Percentiles rank a stretch among this genome's conserved stretches.
Conservation (phyloP, 1,140 invertebrate genomes). For the Platorchestia sp. region DNA sequence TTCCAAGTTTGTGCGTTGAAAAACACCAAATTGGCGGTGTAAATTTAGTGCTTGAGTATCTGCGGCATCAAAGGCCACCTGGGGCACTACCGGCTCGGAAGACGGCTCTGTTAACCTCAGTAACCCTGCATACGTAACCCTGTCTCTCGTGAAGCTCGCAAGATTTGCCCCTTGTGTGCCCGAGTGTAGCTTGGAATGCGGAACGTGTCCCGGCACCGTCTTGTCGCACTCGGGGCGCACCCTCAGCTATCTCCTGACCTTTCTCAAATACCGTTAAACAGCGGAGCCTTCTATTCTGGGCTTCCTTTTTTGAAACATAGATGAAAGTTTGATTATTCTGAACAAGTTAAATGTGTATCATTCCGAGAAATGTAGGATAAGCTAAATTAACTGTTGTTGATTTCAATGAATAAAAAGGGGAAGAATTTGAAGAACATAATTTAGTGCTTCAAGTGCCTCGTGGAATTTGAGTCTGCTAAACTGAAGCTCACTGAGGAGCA, state of each 20-base stretch:
- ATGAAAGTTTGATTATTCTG: not conserved
- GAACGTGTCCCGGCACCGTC: not conserved
- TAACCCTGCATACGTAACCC: not conserved
- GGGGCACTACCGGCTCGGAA: not conserved
- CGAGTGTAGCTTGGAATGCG: not conserved
- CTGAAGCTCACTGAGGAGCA: not conserved
- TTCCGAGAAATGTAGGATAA: no score
- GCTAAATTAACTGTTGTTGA: no score
- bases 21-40: not conserved
- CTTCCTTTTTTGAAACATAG: not conserved
- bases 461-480: not conserved
- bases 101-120: not conserved
- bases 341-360: no score
- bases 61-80: not conserved
- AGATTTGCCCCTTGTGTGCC: not conserved
- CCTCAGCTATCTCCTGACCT: not conserved
- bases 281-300: not conserved
- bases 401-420: no score
- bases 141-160: not conserved
- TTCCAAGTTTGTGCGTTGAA: not conserved
- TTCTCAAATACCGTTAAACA: not conserved
- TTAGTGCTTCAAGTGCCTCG: not conserved
- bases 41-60: not conserved
- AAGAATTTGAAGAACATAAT: not conserved
- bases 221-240: not conserved